A percentile compares a stretch with the other conserved stretches of the same genome.
Evolutionary conservation across 2,797 vertebrate genomes (phyloP).

Genomic region (Percopsis omiscomaycus): DNA sequence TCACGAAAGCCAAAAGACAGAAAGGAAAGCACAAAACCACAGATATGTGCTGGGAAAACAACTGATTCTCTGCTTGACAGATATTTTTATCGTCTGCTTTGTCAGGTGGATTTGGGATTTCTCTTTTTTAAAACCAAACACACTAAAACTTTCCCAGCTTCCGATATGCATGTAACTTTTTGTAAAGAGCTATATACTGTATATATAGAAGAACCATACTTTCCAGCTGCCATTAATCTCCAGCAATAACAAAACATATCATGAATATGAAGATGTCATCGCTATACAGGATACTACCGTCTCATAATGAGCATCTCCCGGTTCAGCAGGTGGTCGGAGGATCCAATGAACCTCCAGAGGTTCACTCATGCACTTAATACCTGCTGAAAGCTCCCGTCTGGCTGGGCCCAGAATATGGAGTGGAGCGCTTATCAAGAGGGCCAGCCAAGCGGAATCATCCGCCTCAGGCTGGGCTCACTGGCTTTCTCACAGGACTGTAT

Average conservation of each 20-base stretch:
- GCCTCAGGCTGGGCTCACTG: conserved; percentile 5
- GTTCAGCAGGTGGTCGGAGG: conserved; percentile 45
- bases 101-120: conserved; percentile 54
- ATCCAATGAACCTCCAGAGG: conserved; percentile 35
- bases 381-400: conserved; percentile 47
- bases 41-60: conserved; percentile 54
- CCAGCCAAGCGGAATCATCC: conserved; percentile 11
- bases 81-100: conserved; percentile 59
- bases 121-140: conserved; percentile 53
- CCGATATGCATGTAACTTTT: conserved; percentile 32
- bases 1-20: conserved; percentile 24
- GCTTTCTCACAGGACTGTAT: neutral
- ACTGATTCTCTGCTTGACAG: conserved; percentile 58
- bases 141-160: conserved; percentile 48
- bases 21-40: conserved; percentile 41
- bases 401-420: neutral
- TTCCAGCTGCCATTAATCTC: conserved; percentile 26
- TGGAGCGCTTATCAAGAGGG: neutral
- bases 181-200: conserved; percentile 39
- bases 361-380: conserved; percentile 54
- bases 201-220: conserved; percentile 24
- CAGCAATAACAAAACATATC: conserved; percentile 53
- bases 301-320: conserved; percentile 15
- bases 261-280: conserved; percentile 42
- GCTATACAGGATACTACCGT: conserved; percentile 16